Conservation (phyloP, 2,888 invertebrate species). For the Rhabditoides inermis region DNA sequence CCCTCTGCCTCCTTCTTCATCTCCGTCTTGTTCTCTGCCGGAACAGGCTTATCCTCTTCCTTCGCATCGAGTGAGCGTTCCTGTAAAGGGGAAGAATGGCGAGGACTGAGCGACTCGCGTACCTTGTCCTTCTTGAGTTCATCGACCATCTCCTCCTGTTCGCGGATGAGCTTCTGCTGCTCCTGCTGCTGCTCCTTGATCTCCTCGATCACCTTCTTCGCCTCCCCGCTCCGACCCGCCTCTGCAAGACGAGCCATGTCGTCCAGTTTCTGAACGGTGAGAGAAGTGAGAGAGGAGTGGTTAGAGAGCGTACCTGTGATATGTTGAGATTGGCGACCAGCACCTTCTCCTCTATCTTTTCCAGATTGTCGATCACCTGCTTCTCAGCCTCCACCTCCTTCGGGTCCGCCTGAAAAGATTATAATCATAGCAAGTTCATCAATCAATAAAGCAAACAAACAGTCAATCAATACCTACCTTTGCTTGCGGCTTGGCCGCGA, state of each 20-base stretch:
- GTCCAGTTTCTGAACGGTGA: constrained; percentile 22
- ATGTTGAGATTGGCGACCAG: constrained; percentile 37
- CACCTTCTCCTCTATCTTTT: constrained; percentile 31
- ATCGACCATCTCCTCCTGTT: constrained; percentile 34
- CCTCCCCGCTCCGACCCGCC: constrained; percentile 29
- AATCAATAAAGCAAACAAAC: not conserved
- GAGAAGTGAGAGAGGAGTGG: not conserved
- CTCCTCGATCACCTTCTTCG: constrained; percentile 30
- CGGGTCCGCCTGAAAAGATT: constrained; percentile 11
- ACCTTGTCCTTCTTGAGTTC: constrained; percentile 29
- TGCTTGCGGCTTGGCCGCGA: constrained; percentile 23
- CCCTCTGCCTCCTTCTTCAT: not conserved
- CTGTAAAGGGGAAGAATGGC: no score
- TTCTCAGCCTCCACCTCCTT: constrained; percentile 18
- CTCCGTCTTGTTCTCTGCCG: constrained; percentile 5
- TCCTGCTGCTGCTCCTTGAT: constrained; percentile 33
- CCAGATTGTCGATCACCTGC: constrained; percentile 26
- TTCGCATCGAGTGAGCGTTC: no score
- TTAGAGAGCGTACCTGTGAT: constrained; percentile 16
- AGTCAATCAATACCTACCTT: constrained; percentile 6
- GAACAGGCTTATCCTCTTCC: constrained; percentile 3
- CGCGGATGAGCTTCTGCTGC: constrained; percentile 29
- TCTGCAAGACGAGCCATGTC: constrained; percentile 31
- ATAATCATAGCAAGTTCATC: no score
- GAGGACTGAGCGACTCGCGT: no score